Evolutionary conservation across 2,797 vertebrate species (phyloP), one percentile per base, ranked within the genome.

Genomic region (Sebastes diaconus): DNA sequence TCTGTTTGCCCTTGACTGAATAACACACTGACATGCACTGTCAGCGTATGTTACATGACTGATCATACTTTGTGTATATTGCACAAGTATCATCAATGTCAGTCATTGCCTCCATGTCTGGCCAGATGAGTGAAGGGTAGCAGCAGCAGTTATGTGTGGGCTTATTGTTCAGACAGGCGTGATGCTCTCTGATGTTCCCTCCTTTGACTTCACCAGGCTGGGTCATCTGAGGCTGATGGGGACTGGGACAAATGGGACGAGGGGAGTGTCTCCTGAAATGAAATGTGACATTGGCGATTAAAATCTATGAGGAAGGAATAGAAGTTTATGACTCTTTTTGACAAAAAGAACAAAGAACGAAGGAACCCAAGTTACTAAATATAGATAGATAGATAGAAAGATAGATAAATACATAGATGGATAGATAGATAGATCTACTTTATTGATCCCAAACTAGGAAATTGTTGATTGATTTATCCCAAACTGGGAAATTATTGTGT

Each of bases 111-210:
- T 59, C 6, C 12, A 11, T 69, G 73, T 86, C 76, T 59, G 70
- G 72, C 50, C 67, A 39, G 79, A 80, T 73, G 73, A 76, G 60
- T 71, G 74, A 83, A 79, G 72, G 77, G 68, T 24, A 57, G 34
- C 72, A 80, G 74, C 52, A 66, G 80, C 39, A 74, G 84, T 73
- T 55, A 14, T 61, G 76, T 61, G 79, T 66, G 73, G 42, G 50
- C 11, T 84, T 34, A 88, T 84, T 84, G 78, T 76, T 89, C 81
- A 85, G 70, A 77, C 59, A 69, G 79, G 74, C 79, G 6, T 84
- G 77, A 71, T 70, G 75, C 64, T 88, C 68, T 81, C 64, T 55
- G 64, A 79, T 67, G 68, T 83, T 75, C 25, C 27, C 58, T 69
- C 60, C 25, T 9, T 14, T 58, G 77, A 59, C 63, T 60, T 73